Conservation (phyloP, 2,888 invertebrate genomes). For the Cephus runcator region DNA sequence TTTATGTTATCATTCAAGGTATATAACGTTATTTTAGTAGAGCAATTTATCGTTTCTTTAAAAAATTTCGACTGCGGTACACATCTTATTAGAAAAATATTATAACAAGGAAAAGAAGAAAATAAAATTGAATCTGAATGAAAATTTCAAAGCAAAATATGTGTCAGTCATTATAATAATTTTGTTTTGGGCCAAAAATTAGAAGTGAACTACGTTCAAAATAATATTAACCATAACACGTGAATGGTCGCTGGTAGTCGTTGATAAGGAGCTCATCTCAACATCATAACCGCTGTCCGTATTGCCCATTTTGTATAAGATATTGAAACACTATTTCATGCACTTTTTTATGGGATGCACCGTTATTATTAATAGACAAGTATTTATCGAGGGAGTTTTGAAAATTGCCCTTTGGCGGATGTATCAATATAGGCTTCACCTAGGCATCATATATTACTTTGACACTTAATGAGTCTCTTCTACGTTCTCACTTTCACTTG, state of each 20-base stretch:
- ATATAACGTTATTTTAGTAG: neutral
- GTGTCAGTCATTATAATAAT: neutral
- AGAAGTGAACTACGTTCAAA: neutral
- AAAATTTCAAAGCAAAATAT: neutral
- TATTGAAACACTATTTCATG: neutral
- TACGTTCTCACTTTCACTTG: neutral
- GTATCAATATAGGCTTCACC: neutral
- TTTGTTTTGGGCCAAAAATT: neutral
- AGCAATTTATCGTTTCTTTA: neutral
- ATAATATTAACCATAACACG: conserved; percentile 38
- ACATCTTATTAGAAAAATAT: neutral
- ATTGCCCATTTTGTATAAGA: conserved; percentile 36
- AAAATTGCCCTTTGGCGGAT: neutral
- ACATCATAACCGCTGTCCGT: conserved; percentile 48
- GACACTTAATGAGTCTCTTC: neutral
- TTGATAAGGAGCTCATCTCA: conserved; percentile 53
- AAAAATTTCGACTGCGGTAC: neutral
- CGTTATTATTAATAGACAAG: too few species aligned
- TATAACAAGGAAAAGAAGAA: too few species aligned
- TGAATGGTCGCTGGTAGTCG: conserved; percentile 33
- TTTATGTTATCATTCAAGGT: neutral
- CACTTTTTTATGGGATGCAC: neutral
- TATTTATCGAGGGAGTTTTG: neutral
- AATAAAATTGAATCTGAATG: neutral
- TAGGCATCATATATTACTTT: neutral